These are phyloP conservation scores for Copsychus sechellarum DNA, from an alignment of 2,113 vertebrate genomes.

Conservation along the genomic window DNA sequence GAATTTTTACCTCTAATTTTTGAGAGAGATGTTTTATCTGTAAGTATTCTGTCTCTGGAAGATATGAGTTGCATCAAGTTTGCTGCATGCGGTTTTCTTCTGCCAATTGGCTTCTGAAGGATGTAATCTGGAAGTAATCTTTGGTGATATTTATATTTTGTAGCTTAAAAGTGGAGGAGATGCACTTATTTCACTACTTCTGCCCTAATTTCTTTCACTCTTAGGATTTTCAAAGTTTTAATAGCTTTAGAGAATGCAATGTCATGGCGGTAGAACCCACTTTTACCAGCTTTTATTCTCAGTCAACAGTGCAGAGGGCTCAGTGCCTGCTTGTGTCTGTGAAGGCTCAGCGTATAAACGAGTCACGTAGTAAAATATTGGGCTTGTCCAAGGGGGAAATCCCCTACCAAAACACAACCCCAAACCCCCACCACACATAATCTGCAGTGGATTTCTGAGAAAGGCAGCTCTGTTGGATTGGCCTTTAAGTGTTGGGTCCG, in stretches of 20 bases:
- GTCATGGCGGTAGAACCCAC: too few species aligned
- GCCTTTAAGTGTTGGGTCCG: neutral
- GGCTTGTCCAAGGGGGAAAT: neutral
- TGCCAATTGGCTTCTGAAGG: neutral
- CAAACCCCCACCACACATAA: rapidly evolving
- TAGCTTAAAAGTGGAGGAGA: neutral
- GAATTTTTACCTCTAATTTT: neutral
- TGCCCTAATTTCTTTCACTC: neutral
- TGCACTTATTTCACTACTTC: neutral
- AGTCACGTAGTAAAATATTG: neutral
- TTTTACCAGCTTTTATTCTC: neutral
- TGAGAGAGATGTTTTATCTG: neutral
- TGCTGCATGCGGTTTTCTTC: neutral
- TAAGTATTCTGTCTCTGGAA: neutral
- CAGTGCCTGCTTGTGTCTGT: neutral
- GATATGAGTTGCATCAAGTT: neutral
- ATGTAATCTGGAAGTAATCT: neutral
- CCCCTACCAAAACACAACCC: neutral
- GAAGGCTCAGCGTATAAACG: neutral
- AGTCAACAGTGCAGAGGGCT: neutral
- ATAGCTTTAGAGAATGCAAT: neutral
- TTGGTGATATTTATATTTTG: neutral
- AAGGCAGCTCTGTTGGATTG: neutral
- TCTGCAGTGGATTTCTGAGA: neutral
- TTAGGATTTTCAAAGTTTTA: neutral